phyloP scores from a whole-genome alignment of 2,888 invertebrate genomes.

The Caenorhabditis virilis region DNA sequence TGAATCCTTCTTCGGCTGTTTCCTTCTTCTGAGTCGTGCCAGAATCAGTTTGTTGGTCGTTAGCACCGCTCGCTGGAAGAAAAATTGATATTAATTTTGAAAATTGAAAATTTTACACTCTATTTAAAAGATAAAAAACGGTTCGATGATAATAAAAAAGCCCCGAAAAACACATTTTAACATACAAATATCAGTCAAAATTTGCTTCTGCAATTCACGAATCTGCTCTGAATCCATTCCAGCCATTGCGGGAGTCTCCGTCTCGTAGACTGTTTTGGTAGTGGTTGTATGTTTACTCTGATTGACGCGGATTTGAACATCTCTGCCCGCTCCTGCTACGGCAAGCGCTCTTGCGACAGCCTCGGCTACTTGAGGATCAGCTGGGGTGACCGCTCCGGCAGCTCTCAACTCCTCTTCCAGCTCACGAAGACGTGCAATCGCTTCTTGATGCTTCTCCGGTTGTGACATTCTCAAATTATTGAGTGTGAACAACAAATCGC shows the following conservation, averaged over 20 bases:
- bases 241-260: slow-evolving; percentile 67
- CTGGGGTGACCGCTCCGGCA: slow-evolving; percentile 59
- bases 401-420: slow-evolving; percentile 62
- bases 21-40: slow-evolving; percentile 62
- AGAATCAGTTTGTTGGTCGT: slow-evolving; percentile 24
- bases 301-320: slow-evolving; percentile 66
- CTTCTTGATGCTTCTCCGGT: slow-evolving; percentile 42
- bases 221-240: slow-evolving; percentile 59
- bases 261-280: slow-evolving; percentile 67
- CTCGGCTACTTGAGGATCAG: slow-evolving; percentile 62
- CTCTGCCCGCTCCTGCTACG: slow-evolving; percentile 56
- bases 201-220: slow-evolving; percentile 61
- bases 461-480: slow-evolving; percentile 47
- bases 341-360: slow-evolving; percentile 62
- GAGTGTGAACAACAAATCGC: slow-evolving; percentile 46
- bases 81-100: no score
- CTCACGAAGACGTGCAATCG: slow-evolving; percentile 61
- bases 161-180: no score
- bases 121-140: no score
- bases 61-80: slow-evolving; percentile 6
- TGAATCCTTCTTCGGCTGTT: slow-evolving; percentile 66
- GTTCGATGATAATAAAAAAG: no score
- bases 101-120: no score
- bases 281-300: slow-evolving; percentile 65
- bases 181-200: slow-evolving; percentile 62